phyloP scores from a whole-genome alignment of 2,888 invertebrate species.

The Ommatoiulus sabulosus region DNA sequence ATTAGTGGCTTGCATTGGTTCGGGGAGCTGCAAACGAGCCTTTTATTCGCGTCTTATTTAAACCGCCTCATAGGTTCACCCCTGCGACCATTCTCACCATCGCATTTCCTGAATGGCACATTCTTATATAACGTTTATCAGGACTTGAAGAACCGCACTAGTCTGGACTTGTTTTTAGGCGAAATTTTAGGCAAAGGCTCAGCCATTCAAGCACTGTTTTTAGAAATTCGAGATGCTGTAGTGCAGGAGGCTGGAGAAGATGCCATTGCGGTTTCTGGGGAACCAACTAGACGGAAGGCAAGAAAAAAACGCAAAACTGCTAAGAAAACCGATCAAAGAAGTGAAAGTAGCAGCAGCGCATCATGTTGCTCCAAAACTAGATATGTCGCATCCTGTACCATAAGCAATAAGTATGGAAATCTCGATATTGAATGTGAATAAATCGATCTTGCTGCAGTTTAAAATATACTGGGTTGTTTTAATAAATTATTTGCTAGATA shows the following conservation, averaged over 20 bases:
- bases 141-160: constrained; percentile 1
- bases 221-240: neutral
- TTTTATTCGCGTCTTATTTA: constrained; percentile 63
- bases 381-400: neutral
- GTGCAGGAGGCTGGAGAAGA: neutral
- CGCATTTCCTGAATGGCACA: constrained; percentile 47
- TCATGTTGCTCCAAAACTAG: neutral
- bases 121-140: constrained; percentile 49
- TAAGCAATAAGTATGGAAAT: neutral
- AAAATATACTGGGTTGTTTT: neutral
- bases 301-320: neutral
- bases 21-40: constrained; percentile 66
- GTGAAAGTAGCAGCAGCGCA: neutral
- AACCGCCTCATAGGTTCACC: constrained; percentile 64
- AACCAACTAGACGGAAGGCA: neutral
- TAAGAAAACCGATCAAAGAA: neutral
- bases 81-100: neutral
- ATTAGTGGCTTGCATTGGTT: constrained; percentile 64
- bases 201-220: neutral
- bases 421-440: neutral
- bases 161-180: neutral
- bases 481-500: neutral
- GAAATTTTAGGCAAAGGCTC: constrained; percentile 25
- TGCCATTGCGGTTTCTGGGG: neutral
- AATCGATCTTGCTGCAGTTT: neutral